Evolutionary conservation across 2,888 invertebrate species (phyloP), one percentile per base, ranked within the genome.

Genomic region (Bursaphelenchus okinawaensis): DNA sequence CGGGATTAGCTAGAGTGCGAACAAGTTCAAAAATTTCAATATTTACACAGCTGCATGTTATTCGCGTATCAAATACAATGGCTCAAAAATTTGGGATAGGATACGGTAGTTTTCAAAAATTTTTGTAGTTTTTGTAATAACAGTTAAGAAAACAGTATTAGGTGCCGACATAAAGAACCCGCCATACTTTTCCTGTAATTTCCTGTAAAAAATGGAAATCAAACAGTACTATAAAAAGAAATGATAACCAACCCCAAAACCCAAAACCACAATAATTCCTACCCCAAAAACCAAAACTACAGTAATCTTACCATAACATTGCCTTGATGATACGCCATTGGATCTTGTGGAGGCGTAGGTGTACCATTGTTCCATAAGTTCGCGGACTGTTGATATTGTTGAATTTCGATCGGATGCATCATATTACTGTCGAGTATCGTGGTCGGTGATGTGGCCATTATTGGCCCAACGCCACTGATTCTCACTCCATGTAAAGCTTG

Each of bases 401-500:
- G 72, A 19, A 72, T 72, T 24, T 75, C 73, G 4, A 72, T 40
- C 12, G 72, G 62, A 20, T 66, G 56, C 58, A 72, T 52, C 9
- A 62, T 27, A 16, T 56, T 54, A 12, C 40, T 51, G 26, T 73
- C 68, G n/a, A 56, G 66, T 75, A 87, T 85, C 9, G 85, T 83
- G 1, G 86, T 85, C 1, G 87, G 87, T 75, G 93, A 92, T 52
- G 92, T 91, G 54, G 96, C 96, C 69, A 96, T 92, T 90, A 98
- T 91, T 22, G 96, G 95, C 0, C 82, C 82, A 76, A 98, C 93
- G 67, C 93, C 93, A 83, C 94, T 93, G 90, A 93, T 91, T 78
- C 90, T 71, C 1, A 82, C 77, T 27, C 77, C 72, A 61, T 74
- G 73, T 20, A 83, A 64, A 7, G 78, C 77, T 63, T 78, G 77